These are phyloP conservation scores for Thalassarche chlororhynchos DNA, from an alignment of 2,113 vertebrate species.

Conservation along the genomic window DNA sequence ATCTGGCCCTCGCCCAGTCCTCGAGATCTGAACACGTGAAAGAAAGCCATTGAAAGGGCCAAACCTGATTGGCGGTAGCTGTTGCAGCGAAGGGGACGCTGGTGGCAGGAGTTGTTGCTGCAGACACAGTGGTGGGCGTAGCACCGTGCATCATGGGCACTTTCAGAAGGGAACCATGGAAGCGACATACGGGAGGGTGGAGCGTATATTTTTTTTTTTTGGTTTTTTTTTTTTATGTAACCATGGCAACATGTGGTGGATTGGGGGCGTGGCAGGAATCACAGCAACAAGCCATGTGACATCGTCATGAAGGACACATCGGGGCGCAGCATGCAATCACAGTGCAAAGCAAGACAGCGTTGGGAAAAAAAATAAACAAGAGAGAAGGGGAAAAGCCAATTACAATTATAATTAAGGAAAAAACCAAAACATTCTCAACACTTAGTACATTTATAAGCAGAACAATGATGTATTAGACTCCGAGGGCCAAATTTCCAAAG, in stretches of 20 bases:
- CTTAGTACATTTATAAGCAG: slow-evolving; percentile 79
- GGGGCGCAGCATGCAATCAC: slow-evolving; percentile 81
- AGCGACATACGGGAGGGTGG: slow-evolving; percentile 85
- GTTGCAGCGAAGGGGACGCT: slow-evolving; percentile 96
- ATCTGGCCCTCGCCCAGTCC: slow-evolving; percentile 27
- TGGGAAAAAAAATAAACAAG: slow-evolving; percentile 76
- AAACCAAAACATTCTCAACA: slow-evolving; percentile 80
- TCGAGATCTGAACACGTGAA: slow-evolving; percentile 72
- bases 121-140: slow-evolving; percentile 96
- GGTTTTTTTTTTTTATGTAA: slow-evolving; percentile 74
- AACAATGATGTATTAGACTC: slow-evolving; percentile 74
- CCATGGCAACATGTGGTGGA: slow-evolving; percentile 85
- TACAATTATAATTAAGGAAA: slow-evolving; percentile 88
- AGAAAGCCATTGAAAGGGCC: slow-evolving; percentile 89
- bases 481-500: slow-evolving; percentile 65
- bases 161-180: slow-evolving; percentile 92
- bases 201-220: slow-evolving; percentile 71
- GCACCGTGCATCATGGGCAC: slow-evolving; percentile 99
- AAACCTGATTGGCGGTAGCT: slow-evolving; percentile 97
- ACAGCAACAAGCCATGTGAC: slow-evolving; percentile 90
- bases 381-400: slow-evolving; percentile 85
- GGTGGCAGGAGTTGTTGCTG: slow-evolving; percentile 94
- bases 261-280: slow-evolving; percentile 83
- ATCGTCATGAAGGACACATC: slow-evolving; percentile 87
- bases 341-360: slow-evolving; percentile 83